Conservation (phyloP, 1,140 invertebrate genomes). For the Cherax destructor region DNA sequence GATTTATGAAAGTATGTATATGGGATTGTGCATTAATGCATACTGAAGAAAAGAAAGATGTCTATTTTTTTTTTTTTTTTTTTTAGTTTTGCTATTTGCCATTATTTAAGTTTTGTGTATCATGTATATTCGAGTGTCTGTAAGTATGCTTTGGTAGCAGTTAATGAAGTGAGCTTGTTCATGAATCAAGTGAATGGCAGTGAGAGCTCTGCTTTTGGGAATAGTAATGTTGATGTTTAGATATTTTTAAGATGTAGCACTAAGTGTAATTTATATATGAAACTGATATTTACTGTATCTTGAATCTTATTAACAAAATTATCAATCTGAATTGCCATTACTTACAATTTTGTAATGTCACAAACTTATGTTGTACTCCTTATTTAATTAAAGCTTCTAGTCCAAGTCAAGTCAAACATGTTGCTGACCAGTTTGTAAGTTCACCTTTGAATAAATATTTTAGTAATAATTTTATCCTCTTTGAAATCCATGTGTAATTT, state of each 20-base stretch:
- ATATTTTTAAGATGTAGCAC: background rate
- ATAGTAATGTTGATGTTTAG: background rate
- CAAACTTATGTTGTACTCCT: background rate
- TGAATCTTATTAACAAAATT: background rate
- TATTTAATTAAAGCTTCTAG: background rate
- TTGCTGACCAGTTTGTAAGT: background rate
- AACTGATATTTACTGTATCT: background rate
- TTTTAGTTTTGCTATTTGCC: too few species aligned
- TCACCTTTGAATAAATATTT: background rate
- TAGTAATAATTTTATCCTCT: background rate
- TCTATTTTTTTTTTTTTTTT: too few species aligned
- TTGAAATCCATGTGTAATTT: background rate
- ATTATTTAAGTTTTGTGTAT: background rate
- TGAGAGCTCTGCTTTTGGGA: background rate
- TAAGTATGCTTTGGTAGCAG: background rate
- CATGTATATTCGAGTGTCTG: background rate
- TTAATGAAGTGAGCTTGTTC: too few species aligned
- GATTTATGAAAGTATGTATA: too few species aligned
- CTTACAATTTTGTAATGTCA: background rate
- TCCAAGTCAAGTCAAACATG: background rate
- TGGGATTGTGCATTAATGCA: too few species aligned
- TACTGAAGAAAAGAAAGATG: too few species aligned
- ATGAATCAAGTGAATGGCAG: background rate
- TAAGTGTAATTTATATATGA: background rate
- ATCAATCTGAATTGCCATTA: background rate